Percentiles rank a stretch among this genome's conserved stretches.
Evolutionary conservation across 2,113 vertebrate species (phyloP).

Genomic region (Microcebus ravelobensis): DNA sequence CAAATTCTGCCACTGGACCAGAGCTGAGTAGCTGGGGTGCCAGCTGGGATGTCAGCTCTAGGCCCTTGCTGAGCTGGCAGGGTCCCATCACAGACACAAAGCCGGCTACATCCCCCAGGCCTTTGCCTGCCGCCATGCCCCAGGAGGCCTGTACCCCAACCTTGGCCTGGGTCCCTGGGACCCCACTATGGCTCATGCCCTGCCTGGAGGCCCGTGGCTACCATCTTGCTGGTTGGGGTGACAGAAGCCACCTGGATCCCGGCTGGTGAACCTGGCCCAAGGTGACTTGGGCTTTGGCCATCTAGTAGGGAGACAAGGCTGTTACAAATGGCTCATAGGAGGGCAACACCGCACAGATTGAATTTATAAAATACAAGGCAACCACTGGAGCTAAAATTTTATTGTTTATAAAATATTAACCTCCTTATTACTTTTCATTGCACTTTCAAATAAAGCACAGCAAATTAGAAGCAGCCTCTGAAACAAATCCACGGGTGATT

Average conservation of each 20-base stretch:
- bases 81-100: neutral
- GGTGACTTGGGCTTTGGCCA: slow-evolving; percentile 66
- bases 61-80: slow-evolving; percentile 24
- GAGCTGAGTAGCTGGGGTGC: neutral
- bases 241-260: slow-evolving; percentile 25
- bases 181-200: neutral
- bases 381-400: slow-evolving; percentile 80
- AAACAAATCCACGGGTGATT: slow-evolving; percentile 79
- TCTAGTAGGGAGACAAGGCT: slow-evolving; percentile 47
- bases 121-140: neutral
- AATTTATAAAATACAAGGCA: slow-evolving; percentile 80
- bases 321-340: slow-evolving; percentile 78
- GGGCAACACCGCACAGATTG: slow-evolving; percentile 78
- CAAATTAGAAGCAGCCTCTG: slow-evolving; percentile 73
- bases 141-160: neutral
- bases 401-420: slow-evolving; percentile 86
- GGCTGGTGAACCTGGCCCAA: slow-evolving; percentile 70
- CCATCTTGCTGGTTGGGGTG: neutral
- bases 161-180: neutral
- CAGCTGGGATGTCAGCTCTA: slow-evolving; percentile 20
- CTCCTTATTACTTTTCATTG: slow-evolving; percentile 76
- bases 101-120: neutral
- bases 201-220: neutral
- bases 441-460: slow-evolving; percentile 76
- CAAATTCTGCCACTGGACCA: neutral